phyloP scores from a whole-genome alignment of 2,797 vertebrate species.

The Vultur gryphus region DNA sequence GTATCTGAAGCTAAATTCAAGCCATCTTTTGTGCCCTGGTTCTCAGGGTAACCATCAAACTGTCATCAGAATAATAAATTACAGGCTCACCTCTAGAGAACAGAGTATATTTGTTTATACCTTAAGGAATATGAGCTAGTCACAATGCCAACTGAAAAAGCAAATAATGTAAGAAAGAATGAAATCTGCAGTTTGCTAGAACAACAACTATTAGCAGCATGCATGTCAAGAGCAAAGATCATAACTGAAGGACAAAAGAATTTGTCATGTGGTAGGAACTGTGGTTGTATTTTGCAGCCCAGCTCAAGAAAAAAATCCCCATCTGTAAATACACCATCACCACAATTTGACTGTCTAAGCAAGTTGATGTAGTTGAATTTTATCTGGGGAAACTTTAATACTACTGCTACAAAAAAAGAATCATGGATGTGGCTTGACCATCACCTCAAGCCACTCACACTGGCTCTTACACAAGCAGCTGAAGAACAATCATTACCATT shows the following conservation, averaged over 20 bases:
- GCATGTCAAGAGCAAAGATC: neutral
- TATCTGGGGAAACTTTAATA: neutral
- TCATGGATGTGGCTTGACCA: neutral
- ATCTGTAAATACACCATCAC: neutral
- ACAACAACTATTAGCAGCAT: neutral
- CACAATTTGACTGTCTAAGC: neutral
- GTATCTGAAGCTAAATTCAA: slow-evolving; percentile 65
- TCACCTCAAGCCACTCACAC: neutral
- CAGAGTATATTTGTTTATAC: slow-evolving; percentile 60
- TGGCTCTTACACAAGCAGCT: slow-evolving; percentile 15
- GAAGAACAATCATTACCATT: slow-evolving; percentile 64
- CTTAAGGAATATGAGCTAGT: slow-evolving; percentile 47
- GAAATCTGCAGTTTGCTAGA: slow-evolving; percentile 7
- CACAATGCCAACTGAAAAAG: slow-evolving; percentile 25
- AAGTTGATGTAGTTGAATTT: neutral
- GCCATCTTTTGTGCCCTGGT: slow-evolving; percentile 60
- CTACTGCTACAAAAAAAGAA: neutral
- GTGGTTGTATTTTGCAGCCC: neutral
- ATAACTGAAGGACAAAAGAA: slow-evolving; percentile 38
- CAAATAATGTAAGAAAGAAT: slow-evolving; percentile 4
- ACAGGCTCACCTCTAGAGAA: slow-evolving; percentile 44
- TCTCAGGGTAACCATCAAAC: slow-evolving; percentile 69
- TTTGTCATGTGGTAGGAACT: neutral
- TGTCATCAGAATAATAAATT: slow-evolving; percentile 72
- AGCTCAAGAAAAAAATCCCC: neutral